Evolutionary conservation across 2,113 vertebrate species (phyloP), one percentile per base, ranked within the genome.

Genomic region (Caretta caretta): DNA sequence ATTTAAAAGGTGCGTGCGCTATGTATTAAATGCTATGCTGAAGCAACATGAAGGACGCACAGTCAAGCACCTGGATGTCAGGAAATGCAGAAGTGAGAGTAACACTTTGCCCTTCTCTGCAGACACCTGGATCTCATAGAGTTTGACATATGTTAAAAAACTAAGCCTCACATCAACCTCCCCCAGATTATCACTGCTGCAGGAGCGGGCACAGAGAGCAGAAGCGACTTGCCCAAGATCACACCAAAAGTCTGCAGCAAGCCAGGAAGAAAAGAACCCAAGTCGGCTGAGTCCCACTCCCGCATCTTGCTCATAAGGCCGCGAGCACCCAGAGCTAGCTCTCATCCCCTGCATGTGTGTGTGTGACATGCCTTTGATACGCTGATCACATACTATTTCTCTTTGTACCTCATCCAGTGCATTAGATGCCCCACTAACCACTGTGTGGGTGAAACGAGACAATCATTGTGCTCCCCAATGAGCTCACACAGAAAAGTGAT

Each of bases 1-100:
- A 98, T 95, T 93, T 49, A 97, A 87, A 94, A 90, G 90, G 92
- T 76, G 57, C 87, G 27, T 3, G 1, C 8, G 3, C 93, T 48
- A 8, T 0, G 84, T 5, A 54, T 1, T 10, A 27, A 3, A 62
- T 10, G 81, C 62, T 84, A 51, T 76, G 22, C 42, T 25, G 24
- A 48, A 48, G 75, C 75, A 78, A 78, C 24, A 8, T 78, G 42
- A 78, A 48, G 75, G 46, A 24, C 5, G 25, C 12, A 14, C 8
- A 8, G 25, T 48, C 75, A 46, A 78, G 42, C 42, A 46, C 6
- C 75, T 2, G 22, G 25, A 14, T 14, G 24, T 27, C 42, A 27
- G 42, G 42, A 48, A 78, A 48, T 29, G 42, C 42, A 25, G 25
- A 76, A 25, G 59, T 3, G 81, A 91, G 50, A 93, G 54, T 27